Base-by-base conservation (phyloP, 2,888 invertebrate genomes). In the Stenodema calcarata region DNA sequence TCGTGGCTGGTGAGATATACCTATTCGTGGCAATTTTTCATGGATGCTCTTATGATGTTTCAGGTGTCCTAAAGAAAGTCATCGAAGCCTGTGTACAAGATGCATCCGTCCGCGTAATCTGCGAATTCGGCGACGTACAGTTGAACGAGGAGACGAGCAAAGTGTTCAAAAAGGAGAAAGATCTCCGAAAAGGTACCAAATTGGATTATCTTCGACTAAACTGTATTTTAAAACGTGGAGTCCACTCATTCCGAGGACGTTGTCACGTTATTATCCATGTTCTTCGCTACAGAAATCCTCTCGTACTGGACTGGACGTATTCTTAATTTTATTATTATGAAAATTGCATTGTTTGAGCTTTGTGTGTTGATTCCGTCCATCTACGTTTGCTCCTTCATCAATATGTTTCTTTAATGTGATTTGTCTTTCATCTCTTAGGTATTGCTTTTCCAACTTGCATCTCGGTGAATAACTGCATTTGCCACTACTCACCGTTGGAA, bases 371-470 rank as follows among this genome's bases (percentile, higher is more conserved):
- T 35, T 4, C 35, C 35, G n/a, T n/a, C n/a, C n/a, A n/a, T 35
- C 35, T 35, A 4, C 35, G 4, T 35, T n/a, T n/a, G n/a, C 35
- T 35, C 35, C 7, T 35, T 35, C 2, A 7, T 35, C 35, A 35
- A 7, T 35, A 11, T 12, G 47, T 47, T 47, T 47, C 11, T 2
- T 70, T 76, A 3, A 54, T 81, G 35, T 35, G 7, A 35, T 35
- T 35, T 35, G 2, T 35, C 35, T 35, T 2, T 35, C 7, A 35
- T 54, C 83, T 89, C 90, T 9, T 90, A 93, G 94, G 94, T 90
- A 97, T 99, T 91, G 99, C 99, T 62, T 99, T 99, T 92, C 99
- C 99, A 86, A 99, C 99, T 88, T 99, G 99, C 92, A 94, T 99
- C 88, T 99, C 99, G 27, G 96, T 98, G 87, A 99, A 99, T 93